Evolutionary conservation across 2,888 invertebrate species (phyloP).

Genomic region (Chymomyza procnemis): DNA sequence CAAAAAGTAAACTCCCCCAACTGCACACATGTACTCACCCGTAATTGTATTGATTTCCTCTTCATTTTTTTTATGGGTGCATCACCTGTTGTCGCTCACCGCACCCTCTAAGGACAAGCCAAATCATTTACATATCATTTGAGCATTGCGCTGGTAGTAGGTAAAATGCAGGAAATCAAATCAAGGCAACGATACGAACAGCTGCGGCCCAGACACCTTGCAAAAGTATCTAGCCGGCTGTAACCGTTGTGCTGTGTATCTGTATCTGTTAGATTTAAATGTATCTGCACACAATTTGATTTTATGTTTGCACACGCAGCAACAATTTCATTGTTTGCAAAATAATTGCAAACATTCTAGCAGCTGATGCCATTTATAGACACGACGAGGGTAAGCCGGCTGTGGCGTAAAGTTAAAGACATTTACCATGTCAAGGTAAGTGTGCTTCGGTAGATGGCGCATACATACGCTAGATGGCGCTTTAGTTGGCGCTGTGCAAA

Average conservation of each 20-base stretch:
- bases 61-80: constrained; percentile 58
- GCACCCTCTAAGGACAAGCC: neutral
- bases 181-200: constrained; percentile 59
- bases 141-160: constrained; percentile 33
- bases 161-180: constrained; percentile 60
- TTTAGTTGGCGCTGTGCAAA: constrained; percentile 29
- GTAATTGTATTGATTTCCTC: constrained; percentile 11
- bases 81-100: constrained; percentile 57
- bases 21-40: neutral
- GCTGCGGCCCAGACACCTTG: constrained; percentile 56
- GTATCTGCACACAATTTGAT: constrained; percentile 58
- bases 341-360: constrained; percentile 75
- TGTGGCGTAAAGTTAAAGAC: neutral
- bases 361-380: constrained; percentile 65
- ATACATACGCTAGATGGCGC: neutral
- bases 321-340: constrained; percentile 77
- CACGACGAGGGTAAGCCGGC: neutral
- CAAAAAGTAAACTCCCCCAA: neutral
- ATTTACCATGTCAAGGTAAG: constrained; percentile 2
- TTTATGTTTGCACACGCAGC: constrained; percentile 71
- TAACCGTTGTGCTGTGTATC: constrained; percentile 19
- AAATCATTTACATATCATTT: constrained; percentile 57
- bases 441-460: neutral
- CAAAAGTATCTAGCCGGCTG: constrained; percentile 27
- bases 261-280: constrained; percentile 9